Percentiles rank a stretch among this genome's conserved stretches.
Evolutionary conservation across 2,888 invertebrate genomes (phyloP).

Genomic region (Idaea dimidiata): DNA sequence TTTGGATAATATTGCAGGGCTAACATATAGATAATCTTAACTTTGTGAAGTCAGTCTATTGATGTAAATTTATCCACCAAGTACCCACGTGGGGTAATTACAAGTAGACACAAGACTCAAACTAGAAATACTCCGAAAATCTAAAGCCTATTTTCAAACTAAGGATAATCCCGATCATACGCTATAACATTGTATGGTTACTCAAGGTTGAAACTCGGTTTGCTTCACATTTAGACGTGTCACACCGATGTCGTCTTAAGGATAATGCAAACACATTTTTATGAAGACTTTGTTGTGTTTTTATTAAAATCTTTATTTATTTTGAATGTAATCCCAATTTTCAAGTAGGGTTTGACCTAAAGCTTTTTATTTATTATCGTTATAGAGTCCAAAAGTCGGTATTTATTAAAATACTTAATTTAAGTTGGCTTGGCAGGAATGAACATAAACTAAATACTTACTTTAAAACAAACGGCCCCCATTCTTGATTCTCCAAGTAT

Average conservation of each 20-base stretch:
- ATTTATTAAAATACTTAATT: too few species aligned
- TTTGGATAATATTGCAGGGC: too few species aligned
- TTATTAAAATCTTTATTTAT: neutral
- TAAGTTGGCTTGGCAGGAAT: too few species aligned
- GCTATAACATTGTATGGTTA: conserved; percentile 33
- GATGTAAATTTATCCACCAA: too few species aligned
- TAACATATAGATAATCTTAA: too few species aligned
- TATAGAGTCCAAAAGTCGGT: too few species aligned
- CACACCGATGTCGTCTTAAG: conserved; percentile 8
- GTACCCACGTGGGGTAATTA: too few species aligned
- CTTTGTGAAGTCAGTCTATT: too few species aligned
- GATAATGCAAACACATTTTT: conserved; percentile 17
- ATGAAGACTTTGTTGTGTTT: neutral
- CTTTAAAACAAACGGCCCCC: too few species aligned
- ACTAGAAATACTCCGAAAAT: neutral
- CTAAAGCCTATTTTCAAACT: conserved; percentile 42
- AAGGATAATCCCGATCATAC: conserved; percentile 51
- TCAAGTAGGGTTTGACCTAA: neutral
- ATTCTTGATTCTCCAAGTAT: too few species aligned
- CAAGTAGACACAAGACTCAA: too few species aligned
- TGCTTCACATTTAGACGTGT: conserved; percentile 12
- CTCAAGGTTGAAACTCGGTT: conserved; percentile 23
- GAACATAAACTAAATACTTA: too few species aligned
- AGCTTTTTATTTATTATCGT: neutral
- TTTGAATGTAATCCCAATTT: neutral